Base-by-base conservation (phyloP, 1,140 invertebrate species). In the Microplitis mediator region DNA sequence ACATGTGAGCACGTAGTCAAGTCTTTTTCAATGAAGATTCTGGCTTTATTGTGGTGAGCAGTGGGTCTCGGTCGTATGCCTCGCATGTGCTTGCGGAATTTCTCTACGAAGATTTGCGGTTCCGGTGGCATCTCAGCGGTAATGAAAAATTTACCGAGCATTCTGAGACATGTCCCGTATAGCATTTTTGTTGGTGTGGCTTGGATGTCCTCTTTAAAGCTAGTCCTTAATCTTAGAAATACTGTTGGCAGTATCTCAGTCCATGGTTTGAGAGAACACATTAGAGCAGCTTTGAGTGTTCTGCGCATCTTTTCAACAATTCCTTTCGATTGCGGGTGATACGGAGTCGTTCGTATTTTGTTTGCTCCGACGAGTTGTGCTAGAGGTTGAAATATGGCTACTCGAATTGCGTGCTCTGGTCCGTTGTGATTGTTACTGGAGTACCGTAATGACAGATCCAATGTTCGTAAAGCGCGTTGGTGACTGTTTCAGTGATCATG, bases 401-500 rank as follows among this genome's bases (percentile, higher is more conserved):
- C 14, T 72, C 70, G 13, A 50, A 50, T 50, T 50, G 45, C 45
- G 45, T 50, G 45, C 79, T 76, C 35, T 69, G 68, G 50, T 76
- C 71, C 3, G 60, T 68, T 11, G 70, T 71, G 11, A 72, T 62
- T 8, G 36, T 73, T 50, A 63, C 11, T n/a, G 81, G 81, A 13
- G 74, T 64, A 4, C 82, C 84, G 75, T 79, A 86, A 9, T 81
- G 54, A 6, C 78, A 35, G 9, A 88, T 77, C 85, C 85, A 87
- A 39, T 62, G 39, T 2, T 62, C 9, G 45, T 81, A 31, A 45
- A 88, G 66, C 4, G 80, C 78, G 9, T 14, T 13, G 31, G 14
- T n/a, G 4, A 70, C 35, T 8, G 58, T 63, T 50, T 62, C 36
- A n/a, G 58, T 39, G 0, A 39, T 51, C 58, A 70, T 70, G 60